Evolutionary conservation across 2,113 vertebrate species (phyloP).

Genomic region (Dissostichus mawsoni): DNA sequence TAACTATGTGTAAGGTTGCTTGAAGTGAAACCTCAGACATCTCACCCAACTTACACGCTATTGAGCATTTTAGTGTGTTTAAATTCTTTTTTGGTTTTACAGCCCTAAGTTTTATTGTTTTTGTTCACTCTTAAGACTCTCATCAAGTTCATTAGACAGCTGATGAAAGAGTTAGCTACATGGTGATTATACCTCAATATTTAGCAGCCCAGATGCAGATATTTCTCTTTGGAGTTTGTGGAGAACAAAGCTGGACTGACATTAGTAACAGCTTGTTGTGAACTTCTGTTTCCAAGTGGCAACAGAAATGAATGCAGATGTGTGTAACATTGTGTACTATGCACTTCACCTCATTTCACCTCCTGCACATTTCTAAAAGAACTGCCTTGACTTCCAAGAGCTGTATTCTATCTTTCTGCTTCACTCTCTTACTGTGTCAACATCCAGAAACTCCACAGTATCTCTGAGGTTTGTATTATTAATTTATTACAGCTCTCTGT

Average conservation of each 20-base stretch:
- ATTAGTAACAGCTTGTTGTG: no score
- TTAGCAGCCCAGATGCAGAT: not conserved
- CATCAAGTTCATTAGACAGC: not conserved
- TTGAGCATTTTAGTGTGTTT: not conserved
- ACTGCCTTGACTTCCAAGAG: not conserved
- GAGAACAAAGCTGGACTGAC: no score
- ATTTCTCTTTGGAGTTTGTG: no score
- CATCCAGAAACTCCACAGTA: slow-evolving; percentile 17
- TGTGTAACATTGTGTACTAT: not conserved
- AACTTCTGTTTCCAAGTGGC: not conserved
- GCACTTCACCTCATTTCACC: not conserved
- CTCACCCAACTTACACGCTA: no score
- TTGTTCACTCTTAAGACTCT: not conserved
- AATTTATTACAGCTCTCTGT: slow-evolving; percentile 29
- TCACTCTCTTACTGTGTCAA: slow-evolving; percentile 3
- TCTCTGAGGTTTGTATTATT: slow-evolving; percentile 22
- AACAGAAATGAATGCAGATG: not conserved
- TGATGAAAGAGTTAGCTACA: not conserved
- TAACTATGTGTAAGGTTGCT: not conserved
- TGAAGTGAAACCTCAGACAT: not conserved
- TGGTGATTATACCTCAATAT: not conserved
- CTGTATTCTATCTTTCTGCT: not conserved
- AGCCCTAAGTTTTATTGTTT: not conserved
- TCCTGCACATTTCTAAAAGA: not conserved
- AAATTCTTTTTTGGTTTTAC: not conserved